Evolutionary conservation across 1,140 invertebrate genomes (phyloP).

Genomic region (Alviniconcha marisindica): DNA sequence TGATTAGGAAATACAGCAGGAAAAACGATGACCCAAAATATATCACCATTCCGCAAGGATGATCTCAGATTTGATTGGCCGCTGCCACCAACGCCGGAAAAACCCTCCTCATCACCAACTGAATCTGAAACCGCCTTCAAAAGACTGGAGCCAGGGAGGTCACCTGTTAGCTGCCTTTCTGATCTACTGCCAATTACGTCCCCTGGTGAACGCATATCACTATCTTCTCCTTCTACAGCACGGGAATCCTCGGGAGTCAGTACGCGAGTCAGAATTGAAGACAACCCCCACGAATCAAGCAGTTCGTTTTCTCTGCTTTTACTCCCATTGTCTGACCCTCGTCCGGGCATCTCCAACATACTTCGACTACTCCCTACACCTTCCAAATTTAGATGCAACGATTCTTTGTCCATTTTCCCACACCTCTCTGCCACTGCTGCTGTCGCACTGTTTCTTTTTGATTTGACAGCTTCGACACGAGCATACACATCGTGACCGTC

Average conservation of each 20-base stretch:
- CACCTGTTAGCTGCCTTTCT: neutral
- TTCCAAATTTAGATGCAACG: no score
- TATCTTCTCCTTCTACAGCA: neutral
- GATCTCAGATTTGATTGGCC: neutral
- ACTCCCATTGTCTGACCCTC: neutral
- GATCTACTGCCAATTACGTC: neutral
- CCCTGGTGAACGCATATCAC: neutral
- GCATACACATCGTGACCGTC: no score
- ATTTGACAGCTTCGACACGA: no score
- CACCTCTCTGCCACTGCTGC: no score
- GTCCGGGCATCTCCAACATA: no score
- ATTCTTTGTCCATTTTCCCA: no score
- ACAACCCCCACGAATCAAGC: conserved; percentile 34
- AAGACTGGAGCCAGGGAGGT: neutral
- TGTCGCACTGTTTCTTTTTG: no score
- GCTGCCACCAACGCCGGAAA: neutral
- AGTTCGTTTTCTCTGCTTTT: conserved; percentile 23
- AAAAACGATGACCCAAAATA: conserved; percentile 1
- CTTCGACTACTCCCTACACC: no score
- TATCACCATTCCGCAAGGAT: neutral
- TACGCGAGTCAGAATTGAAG: conserved; percentile 12
- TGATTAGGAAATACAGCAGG: neutral
- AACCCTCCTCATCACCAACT: neutral
- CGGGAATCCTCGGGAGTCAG: conserved; percentile 2
- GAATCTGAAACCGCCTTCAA: conserved; percentile 13